phyloP scores from a whole-genome alignment of 2,113 vertebrate genomes.

The Albula goreensis region DNA sequence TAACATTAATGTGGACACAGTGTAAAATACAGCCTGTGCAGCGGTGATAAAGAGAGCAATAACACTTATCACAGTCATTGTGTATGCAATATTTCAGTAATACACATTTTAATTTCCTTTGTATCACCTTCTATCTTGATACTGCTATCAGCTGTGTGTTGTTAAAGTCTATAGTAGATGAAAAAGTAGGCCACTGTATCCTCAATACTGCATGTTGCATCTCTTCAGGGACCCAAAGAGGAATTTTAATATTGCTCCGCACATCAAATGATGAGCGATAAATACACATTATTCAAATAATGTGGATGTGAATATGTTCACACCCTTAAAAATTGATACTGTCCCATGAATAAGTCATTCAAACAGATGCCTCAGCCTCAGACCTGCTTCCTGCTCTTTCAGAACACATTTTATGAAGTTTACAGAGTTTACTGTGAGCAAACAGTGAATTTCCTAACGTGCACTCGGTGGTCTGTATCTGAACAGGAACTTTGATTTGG shows the following conservation, averaged over 20 bases:
- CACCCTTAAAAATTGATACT: neutral
- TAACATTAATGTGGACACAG: neutral
- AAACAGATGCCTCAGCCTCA: neutral
- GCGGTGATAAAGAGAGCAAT: neutral
- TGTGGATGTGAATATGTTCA: neutral
- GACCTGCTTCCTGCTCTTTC: neutral
- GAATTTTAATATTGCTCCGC: slow-evolving; percentile 12
- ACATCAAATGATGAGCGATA: neutral
- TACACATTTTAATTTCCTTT: neutral
- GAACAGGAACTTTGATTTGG: neutral
- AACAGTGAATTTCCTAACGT: neutral
- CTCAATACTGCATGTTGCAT: slow-evolving; percentile 4
- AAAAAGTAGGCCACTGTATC: slow-evolving; percentile 26
- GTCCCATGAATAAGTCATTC: neutral
- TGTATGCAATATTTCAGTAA: neutral
- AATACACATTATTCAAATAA: slow-evolving; percentile 18
- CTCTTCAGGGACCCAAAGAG: slow-evolving; percentile 1
- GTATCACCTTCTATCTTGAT: neutral
- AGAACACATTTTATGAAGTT: neutral
- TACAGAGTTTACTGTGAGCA: no score
- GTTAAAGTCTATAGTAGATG: slow-evolving; percentile 11
- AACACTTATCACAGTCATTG: neutral
- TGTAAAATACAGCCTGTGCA: neutral
- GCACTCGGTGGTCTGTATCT: neutral
- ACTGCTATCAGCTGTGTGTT: neutral